Base-by-base conservation (phyloP, 2,797 vertebrate genomes). In the Melanotaenia nigrans region DNA sequence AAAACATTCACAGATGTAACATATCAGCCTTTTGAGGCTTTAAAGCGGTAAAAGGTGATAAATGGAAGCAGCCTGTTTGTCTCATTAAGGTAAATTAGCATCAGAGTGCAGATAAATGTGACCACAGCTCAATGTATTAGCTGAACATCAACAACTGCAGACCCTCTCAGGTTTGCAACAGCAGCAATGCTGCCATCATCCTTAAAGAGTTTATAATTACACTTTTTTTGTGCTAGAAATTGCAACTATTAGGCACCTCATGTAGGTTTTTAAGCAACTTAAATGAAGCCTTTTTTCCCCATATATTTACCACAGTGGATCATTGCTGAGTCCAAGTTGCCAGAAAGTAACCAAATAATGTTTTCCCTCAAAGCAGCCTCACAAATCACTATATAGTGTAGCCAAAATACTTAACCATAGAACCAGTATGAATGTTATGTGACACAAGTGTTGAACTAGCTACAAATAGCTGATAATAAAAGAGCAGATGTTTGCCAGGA, bases 401-500 rank as follows among this genome's bases (percentile, higher is more conserved):
- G 30, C 45, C 57, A 7, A 28, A 61, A 77, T 24, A 54, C 66
- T 59, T 59, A 59, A 60, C 30, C 20, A 25, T 53, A 30, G 30
- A 82, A 72, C 68, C 0, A 28, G 62, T 56, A 68, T 60, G 24
- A 16, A 68, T 47, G 60, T 51, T 55, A 78, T 68, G 61, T 2
- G 54, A 75, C 71, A 75, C 55, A 47, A 84, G 86, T 81, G 85
- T 85, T 87, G 83, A 91, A 84, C 63, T 11, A 62, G 70, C 68
- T 42, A 59, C 74, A 73, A 90, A 87, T 79, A 78, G 85, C 83
- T 82, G 87, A 86, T 88, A 77, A 86, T 85, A 76, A 69, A 78
- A 74, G 77, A 89, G 66, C 64, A 62, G 75, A 86, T 53, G 61
- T 78, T 78, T 68, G 78, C 81, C 82, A 82, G 73, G 40, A 83